Evolutionary conservation across 1,140 invertebrate genomes (phyloP), one percentile per base, ranked within the genome.

Genomic region (Archegozetes longisetosus): DNA sequence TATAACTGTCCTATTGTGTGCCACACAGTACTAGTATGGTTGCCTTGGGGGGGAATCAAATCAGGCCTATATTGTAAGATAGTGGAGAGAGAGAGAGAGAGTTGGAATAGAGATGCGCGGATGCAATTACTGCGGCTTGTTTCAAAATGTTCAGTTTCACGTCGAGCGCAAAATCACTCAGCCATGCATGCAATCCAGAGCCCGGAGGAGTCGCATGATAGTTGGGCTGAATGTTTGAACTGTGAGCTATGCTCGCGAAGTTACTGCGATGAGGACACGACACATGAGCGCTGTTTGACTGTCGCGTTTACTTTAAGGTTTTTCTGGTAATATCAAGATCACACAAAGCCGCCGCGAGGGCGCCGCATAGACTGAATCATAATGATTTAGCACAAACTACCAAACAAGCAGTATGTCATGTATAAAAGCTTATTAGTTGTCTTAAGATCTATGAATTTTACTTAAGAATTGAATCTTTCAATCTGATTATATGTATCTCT

Each of bases 101-200:
- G 50, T 6, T 4, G 20, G 6, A 51, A n/a, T 20, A 9, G 24
- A 9, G 24, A 26, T 22, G 50, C 13, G 6, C 13, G 50, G 24
- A 22, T 51, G 50, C 50, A 51, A 51, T 51, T 51, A 51, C 50
- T 51, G 50, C 50, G 50, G 24, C 50, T 51, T 51, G 50, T 51
- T 51, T 51, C 20, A 26, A 20, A 40, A 17, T 40, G 17, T 40
- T 40, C 6, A 40, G 17, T 40, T 9, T 40, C 32, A 40, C 17
- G 32, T 40, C 6, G 32, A 40, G 32, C 32, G 32, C 32, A 40
- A 40, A 40, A 40, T 40, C 32, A 40, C 6, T 40, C 32, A 40
- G 6, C 32, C 32, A 40, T 40, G 32, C 32, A 40, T 40, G 32
- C 32, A 40, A 40, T 40, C 6, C 24, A 51, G 50, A 20, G 24